Evolutionary conservation across 2,113 vertebrate species (phyloP).

Genomic region (Alethe castanea): DNA sequence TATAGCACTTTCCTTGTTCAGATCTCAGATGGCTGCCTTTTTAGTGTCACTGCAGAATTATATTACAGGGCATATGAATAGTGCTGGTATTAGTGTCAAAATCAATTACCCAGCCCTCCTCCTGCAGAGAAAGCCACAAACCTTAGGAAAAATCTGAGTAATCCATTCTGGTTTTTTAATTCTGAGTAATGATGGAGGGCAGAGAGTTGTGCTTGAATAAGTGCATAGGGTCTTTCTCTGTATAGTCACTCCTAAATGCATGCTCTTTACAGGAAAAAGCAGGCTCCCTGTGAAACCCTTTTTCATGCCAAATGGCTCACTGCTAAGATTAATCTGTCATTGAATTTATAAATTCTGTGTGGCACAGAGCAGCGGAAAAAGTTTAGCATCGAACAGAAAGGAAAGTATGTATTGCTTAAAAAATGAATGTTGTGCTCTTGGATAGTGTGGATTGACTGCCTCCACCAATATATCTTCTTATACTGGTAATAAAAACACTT

Average conservation of each 20-base stretch:
- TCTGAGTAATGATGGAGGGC: conserved; percentile 65
- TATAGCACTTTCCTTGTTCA: conserved; percentile 68
- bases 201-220: conserved; percentile 55
- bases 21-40: conserved; percentile 43
- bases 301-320: conserved; percentile 59
- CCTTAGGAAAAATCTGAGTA: conserved; percentile 36
- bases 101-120: conserved; percentile 65
- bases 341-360: conserved; percentile 66
- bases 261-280: conserved; percentile 66
- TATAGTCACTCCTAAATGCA: conserved; percentile 49
- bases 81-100: conserved; percentile 52
- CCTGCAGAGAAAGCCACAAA: conserved; percentile 38
- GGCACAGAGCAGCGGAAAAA: conserved; percentile 36
- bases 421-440: conserved; percentile 9
- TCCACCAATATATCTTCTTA: conserved; percentile 40
- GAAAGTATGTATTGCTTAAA: conserved; percentile 38
- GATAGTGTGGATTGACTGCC: conserved; percentile 33
- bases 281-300: conserved; percentile 61
- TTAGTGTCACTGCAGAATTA: conserved; percentile 35
- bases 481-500: conserved; percentile 30
- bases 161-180: conserved; percentile 56
- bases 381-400: conserved; percentile 48
- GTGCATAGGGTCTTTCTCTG: conserved; percentile 43
- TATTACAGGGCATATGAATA: conserved; percentile 47
- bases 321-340: conserved; percentile 64